Conservation (phyloP, 2,888 invertebrate species). For the Acanthosepion pharaonis region DNA sequence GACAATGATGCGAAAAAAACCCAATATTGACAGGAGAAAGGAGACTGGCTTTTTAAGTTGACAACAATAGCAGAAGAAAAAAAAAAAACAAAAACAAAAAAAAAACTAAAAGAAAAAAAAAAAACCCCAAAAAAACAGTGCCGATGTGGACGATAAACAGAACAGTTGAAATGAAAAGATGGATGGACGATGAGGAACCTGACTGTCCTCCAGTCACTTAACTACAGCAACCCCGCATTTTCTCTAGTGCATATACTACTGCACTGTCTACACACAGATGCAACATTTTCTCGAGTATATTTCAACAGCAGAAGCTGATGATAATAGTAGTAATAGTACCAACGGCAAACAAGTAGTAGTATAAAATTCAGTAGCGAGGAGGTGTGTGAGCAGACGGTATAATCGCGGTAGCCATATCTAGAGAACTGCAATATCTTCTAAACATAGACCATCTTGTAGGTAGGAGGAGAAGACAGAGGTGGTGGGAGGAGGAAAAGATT, state of each 20-base stretch:
- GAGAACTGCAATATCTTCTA: too few species aligned
- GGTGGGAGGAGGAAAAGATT: background rate
- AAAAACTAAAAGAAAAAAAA: background rate
- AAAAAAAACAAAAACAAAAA: background rate
- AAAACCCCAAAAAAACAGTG: background rate
- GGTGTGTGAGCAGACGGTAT: background rate
- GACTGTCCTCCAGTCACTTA: background rate
- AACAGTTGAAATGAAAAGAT: background rate
- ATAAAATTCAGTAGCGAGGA: background rate
- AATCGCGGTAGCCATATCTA: background rate
- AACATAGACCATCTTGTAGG: too few species aligned
- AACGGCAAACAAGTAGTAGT: background rate
- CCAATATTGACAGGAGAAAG: background rate
- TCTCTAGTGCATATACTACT: background rate
- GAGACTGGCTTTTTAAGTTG: background rate
- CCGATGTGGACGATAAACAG: background rate
- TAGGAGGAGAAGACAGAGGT: background rate
- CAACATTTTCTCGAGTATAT: background rate
- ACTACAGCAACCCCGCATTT: background rate
- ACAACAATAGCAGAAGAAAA: background rate
- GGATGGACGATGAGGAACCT: background rate
- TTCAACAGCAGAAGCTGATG: conserved; percentile 16
- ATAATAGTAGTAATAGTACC: background rate
- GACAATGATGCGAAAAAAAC: background rate
- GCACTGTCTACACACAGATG: background rate